A percentile compares a stretch with the other conserved stretches of the same genome.
These are phyloP conservation scores for Rhodinocichla rosea DNA, from an alignment of 2,113 vertebrate genomes.

Conservation along the genomic window DNA sequence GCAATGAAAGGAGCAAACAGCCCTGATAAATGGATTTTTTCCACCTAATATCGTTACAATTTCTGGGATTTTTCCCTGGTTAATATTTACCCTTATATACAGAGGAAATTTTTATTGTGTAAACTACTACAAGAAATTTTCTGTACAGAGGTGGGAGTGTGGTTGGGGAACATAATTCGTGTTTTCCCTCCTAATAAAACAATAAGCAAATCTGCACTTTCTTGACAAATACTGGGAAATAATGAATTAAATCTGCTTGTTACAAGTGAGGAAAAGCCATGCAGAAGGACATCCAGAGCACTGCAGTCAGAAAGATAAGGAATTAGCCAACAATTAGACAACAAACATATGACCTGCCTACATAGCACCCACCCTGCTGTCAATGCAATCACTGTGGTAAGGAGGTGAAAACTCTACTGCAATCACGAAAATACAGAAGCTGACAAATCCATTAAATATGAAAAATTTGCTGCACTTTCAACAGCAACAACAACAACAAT, in stretches of 20 bases:
- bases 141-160: neutral
- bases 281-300: neutral
- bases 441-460: neutral
- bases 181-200: neutral
- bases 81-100: neutral
- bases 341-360: neutral
- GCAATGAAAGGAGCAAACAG: neutral
- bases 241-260: neutral
- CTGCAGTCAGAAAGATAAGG: neutral
- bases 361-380: neutral
- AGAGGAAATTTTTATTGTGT: neutral
- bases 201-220: neutral
- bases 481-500: neutral
- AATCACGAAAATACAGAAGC: neutral
- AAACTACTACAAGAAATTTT: neutral
- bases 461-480: neutral
- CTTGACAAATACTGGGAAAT: neutral
- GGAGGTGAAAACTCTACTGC: neutral
- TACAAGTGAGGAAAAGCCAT: neutral
- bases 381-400: neutral
- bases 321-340: neutral
- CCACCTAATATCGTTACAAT: neutral
- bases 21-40: neutral
- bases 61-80: neutral
- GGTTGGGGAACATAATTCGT: rapidly evolving